Conservation (phyloP, 2,113 vertebrate species). For the Prolemur simus region DNA sequence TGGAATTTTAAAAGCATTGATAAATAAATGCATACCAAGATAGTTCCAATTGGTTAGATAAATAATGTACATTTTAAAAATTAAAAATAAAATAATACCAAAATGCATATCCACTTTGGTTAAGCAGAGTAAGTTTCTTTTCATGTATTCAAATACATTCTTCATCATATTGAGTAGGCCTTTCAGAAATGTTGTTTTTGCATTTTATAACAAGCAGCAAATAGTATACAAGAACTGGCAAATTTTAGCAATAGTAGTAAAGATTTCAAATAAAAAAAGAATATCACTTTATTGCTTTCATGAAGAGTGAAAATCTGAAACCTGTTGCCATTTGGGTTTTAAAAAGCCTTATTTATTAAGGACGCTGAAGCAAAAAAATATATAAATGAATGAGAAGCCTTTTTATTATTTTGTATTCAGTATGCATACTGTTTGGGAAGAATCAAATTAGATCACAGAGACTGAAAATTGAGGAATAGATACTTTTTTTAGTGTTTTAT, state of each 20-base stretch:
- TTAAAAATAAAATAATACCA: conserved; percentile 60
- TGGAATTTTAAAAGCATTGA: conserved; percentile 61
- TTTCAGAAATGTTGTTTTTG: conserved; percentile 43
- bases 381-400: background rate
- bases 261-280: background rate
- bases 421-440: background rate
- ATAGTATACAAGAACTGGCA: background rate
- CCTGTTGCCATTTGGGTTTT: background rate
- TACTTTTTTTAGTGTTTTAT: background rate
- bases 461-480: background rate
- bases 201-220: conserved; percentile 32
- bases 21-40: conserved; percentile 57
- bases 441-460: background rate
- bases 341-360: background rate
- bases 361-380: background rate
- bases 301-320: background rate
- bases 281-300: background rate
- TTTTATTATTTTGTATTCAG: background rate
- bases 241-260: conserved; percentile 12
- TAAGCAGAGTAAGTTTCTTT: conserved; percentile 62
- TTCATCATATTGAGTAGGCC: background rate
- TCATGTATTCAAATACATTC: conserved; percentile 48
- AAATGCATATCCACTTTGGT: conserved; percentile 37
- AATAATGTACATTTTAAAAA: conserved; percentile 59
- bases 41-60: conserved; percentile 42